Percentiles rank a stretch among this genome's conserved stretches.
phyloP scores from a whole-genome alignment of 2,888 invertebrate genomes.

The Ypsolopha sequella region DNA sequence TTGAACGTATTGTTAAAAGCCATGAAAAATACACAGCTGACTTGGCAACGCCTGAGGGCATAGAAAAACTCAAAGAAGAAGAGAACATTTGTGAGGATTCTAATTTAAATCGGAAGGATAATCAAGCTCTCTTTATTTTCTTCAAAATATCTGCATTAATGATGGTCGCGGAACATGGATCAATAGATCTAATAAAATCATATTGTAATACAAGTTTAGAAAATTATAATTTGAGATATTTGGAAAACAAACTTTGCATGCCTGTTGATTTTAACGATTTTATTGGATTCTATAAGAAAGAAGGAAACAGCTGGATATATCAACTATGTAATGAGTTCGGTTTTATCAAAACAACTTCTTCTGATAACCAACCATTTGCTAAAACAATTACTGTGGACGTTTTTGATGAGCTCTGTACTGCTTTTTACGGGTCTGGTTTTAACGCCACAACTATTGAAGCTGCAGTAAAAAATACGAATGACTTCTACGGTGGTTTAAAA shows the following conservation, averaged over 20 bases:
- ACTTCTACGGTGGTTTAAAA: conserved; percentile 51
- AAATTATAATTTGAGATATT: conserved; percentile 14
- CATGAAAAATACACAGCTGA: conserved; percentile 33
- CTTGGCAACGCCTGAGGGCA: conserved; percentile 32
- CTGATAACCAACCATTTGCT: conserved; percentile 70
- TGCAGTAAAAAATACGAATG: conserved; percentile 49
- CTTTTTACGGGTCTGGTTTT: conserved; percentile 38
- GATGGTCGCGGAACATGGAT: conserved; percentile 42
- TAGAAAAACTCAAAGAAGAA: conserved; percentile 33
- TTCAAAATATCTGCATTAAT: conserved; percentile 17
- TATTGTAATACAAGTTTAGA: conserved; percentile 21
- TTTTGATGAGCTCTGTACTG: conserved; percentile 43
- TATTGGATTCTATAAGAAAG: conserved; percentile 21
- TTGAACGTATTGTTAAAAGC: conserved; percentile 25
- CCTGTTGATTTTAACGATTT: conserved; percentile 14
- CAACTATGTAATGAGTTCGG: conserved; percentile 86
- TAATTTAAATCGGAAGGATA: conserved; percentile 34
- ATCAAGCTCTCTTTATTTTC: conserved; percentile 43
- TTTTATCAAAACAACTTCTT: conserved; percentile 76
- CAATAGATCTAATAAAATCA: conserved; percentile 22
- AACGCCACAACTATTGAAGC: conserved; percentile 33
- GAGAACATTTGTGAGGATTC: conserved; percentile 40
- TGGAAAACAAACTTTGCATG: conserved; percentile 10
- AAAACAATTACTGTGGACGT: conserved; percentile 47
- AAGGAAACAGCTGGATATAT: conserved; percentile 68